Evolutionary conservation across 2,888 invertebrate species (phyloP).

Genomic region (Caenorhabditis macrosperma): DNA sequence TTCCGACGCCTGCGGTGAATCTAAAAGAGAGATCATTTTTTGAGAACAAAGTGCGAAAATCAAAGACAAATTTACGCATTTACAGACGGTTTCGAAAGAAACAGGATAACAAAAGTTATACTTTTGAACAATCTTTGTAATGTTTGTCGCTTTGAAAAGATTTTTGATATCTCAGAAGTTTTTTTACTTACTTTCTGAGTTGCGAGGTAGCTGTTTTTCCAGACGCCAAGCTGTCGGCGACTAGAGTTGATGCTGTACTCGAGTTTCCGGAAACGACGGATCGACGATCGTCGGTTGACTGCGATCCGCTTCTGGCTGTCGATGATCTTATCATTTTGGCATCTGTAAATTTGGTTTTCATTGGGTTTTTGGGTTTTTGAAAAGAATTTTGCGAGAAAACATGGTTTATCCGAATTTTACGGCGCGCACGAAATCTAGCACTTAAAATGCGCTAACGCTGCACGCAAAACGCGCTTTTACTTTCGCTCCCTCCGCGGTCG

Average conservation of each 20-base stretch:
- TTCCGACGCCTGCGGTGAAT: conserved; percentile 78
- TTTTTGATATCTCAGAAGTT: not conserved
- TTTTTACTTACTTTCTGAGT: conserved; percentile 66
- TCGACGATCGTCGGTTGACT: conserved; percentile 65
- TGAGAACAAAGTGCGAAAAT: too few relatives aligned
- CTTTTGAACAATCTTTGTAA: too few relatives aligned
- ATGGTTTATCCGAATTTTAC: too few relatives aligned
- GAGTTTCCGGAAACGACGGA: conserved; percentile 71
- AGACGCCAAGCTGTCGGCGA: conserved; percentile 67
- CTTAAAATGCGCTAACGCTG: too few relatives aligned
- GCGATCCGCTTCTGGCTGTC: conserved; percentile 44
- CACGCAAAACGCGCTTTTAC: too few relatives aligned
- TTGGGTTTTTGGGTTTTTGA: not conserved
- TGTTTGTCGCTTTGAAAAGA: conserved; percentile 2
- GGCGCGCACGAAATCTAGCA: too few relatives aligned
- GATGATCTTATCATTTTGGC: conserved; percentile 50
- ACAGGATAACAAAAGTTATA: too few relatives aligned
- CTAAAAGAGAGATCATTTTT: conserved; percentile 55
- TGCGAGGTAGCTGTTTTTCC: conserved; percentile 62
- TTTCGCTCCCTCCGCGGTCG: too few relatives aligned
- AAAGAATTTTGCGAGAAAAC: not conserved
- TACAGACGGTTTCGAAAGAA: too few relatives aligned
- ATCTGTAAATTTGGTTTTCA: conserved; percentile 25
- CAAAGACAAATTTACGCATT: too few relatives aligned
- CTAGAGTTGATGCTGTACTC: conserved; percentile 67